Evolutionary conservation across 2,888 invertebrate genomes (phyloP), one percentile per base, ranked within the genome.

Genomic region (Andrena flavipes): DNA sequence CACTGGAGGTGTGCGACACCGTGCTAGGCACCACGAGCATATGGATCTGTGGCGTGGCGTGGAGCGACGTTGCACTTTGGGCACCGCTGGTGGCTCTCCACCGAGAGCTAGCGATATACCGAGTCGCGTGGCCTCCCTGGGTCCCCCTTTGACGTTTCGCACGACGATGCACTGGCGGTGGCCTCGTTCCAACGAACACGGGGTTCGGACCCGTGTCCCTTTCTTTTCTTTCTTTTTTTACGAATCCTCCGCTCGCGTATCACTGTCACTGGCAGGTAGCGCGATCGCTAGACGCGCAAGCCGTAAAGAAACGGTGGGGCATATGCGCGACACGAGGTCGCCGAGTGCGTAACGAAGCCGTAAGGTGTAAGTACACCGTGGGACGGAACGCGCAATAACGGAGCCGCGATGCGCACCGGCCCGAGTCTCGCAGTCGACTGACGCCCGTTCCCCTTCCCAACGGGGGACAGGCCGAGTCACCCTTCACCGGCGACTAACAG

Each of bases 401-500:
- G n/a, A 67, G 33, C 35, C 56, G 20, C 82, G 51, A 54, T 33
- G 68, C 85, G 84, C 81, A 84, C 79, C 80, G 86, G 75, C 84
- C 86, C 85, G 86, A 85, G 89, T 87, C 88, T 89, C 90, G 87
- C 84, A 85, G 85, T 84, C 86, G 88, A 89, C 90, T 86, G 87
- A 85, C 86, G 67, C 42, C 35, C 68, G 48, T 48, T 77, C 65
- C 76, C 80, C 79, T 77, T 63, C 76, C 80, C 79, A 74, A 84
- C 72, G 64, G 23, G 64, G 35, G n/a, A n/a, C 65, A 51, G 56
- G 35, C 80, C 10, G 76, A 80, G 80, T 84, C 80, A 79, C 80
- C 83, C 87, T 82, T 74, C 84, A 80, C 84, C 74, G 80, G 78
- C 87, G 85, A 82, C 88, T 89, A 91, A 92, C 92, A 92, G 92